Evolutionary conservation across 2,113 vertebrate species (phyloP), one percentile per base, ranked within the genome.

Genomic region (Scortum barcoo): DNA sequence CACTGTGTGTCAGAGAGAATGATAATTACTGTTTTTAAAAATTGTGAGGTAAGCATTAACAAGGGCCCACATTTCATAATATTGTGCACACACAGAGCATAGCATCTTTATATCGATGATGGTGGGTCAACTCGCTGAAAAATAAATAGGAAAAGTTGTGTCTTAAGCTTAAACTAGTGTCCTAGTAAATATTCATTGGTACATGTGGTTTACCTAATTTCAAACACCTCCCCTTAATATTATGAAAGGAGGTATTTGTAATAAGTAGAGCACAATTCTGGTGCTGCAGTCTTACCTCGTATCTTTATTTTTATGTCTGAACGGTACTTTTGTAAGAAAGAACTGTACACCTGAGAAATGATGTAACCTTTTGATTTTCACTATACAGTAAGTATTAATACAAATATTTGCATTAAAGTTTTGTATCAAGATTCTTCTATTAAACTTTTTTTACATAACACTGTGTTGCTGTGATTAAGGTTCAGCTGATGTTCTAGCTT

Each of bases 271-370:
- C 76, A 61, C 72, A 42, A 2, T n/a, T 56, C 13, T 54, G 57
- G 71, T 70, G 84, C 71, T 81, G 76, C 67, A 76, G 83, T 88
- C 73, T 92, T 85, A 92, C 86, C 89, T 92, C 67, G 40, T 77
- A 72, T 84, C 50, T 79, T 76, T 42, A 40, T 83, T 69, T 69
- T 81, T 76, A 38, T 78, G 38, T 86, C 81, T 78, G 28, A 83
- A 77, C 22, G 76, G 91, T 92, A 86, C 77, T 74, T 86, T 86
- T 80, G 20, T 78, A 82, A 80, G 60, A 56, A 74, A 76, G 54
- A 80, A 30, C 33, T 62, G 48, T 84, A 82, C 54, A 78, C 56
- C 65, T 71, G 67, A 87, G 57, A 79, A 33, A 57, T 81, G 51
- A 88, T 89, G 58, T 91, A 87, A 86, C 83, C 76, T 42, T 86